phyloP scores from a whole-genome alignment of 2,797 vertebrate species.

The Gymnodraco acuticeps region DNA sequence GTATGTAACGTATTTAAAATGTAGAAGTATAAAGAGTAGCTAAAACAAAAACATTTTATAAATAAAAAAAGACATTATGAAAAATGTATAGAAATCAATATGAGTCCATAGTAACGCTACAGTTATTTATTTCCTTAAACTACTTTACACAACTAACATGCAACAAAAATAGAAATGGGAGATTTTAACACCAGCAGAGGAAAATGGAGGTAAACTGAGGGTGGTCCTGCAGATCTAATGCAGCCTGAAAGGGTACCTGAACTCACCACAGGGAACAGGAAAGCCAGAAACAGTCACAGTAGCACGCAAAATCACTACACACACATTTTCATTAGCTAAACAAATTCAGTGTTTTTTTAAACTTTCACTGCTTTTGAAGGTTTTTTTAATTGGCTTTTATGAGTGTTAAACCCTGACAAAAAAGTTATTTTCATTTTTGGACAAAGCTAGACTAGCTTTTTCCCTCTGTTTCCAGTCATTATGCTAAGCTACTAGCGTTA shows the following conservation, averaged over 20 bases:
- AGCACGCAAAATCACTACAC: conserved; percentile 8
- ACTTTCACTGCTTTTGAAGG: not conserved
- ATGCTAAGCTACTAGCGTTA: not conserved
- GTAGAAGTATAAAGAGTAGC: too few species aligned
- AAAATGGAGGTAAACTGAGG: conserved; percentile 4
- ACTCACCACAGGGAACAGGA: conserved; percentile 5
- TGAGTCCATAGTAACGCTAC: too few species aligned
- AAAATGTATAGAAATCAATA: too few species aligned
- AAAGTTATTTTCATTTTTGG: not conserved
- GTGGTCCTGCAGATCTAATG: not conserved
- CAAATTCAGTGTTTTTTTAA: not conserved
- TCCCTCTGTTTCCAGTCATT: not conserved
- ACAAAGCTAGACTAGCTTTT: not conserved
- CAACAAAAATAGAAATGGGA: not conserved
- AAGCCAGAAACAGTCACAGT: not conserved
- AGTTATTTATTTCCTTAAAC: too few species aligned
- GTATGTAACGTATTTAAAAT: too few species aligned
- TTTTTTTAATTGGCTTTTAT: not conserved
- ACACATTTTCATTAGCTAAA: not conserved
- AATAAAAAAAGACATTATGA: too few species aligned
- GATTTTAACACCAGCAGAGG: not conserved
- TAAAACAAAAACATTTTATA: too few species aligned
- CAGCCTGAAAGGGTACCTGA: conserved; percentile 29
- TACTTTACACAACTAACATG: not conserved
- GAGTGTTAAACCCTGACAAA: not conserved